Conservation (phyloP, 2,113 vertebrate species). For the Chionomys nivalis region DNA sequence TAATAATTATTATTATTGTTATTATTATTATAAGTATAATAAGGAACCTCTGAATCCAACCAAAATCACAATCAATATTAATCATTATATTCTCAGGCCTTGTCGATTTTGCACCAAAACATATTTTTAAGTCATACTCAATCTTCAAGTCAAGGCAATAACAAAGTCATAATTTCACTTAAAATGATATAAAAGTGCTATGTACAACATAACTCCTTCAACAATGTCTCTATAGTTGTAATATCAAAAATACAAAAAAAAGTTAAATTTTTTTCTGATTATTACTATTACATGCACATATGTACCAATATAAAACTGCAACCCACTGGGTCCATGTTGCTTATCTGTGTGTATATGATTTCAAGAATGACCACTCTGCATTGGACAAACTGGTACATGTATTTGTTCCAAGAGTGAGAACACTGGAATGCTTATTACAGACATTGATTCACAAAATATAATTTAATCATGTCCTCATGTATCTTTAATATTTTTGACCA, state of each 20-base stretch:
- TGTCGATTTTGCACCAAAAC: background rate
- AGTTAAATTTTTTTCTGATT: background rate
- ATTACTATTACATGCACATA: background rate
- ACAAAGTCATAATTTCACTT: background rate
- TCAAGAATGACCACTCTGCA: background rate
- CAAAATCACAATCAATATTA: background rate
- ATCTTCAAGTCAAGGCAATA: background rate
- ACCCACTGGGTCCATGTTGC: background rate
- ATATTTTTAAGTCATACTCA: background rate
- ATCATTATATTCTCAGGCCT: background rate
- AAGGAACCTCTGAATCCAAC: background rate
- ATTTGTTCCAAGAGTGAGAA: background rate
- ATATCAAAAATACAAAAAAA: background rate
- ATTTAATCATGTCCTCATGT: background rate
- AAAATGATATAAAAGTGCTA: background rate
- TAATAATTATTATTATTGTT: too few species aligned
- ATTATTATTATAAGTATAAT: background rate
- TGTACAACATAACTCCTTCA: background rate
- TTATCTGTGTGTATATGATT: background rate
- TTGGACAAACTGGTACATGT: background rate
- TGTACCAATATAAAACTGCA: background rate
- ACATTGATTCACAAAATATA: background rate
- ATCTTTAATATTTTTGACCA: background rate
- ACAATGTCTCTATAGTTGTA: background rate
- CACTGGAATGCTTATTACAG: background rate